These are phyloP conservation scores for Babyrousa celebensis DNA, from an alignment of 2,797 vertebrate species.

Conservation along the genomic window DNA sequence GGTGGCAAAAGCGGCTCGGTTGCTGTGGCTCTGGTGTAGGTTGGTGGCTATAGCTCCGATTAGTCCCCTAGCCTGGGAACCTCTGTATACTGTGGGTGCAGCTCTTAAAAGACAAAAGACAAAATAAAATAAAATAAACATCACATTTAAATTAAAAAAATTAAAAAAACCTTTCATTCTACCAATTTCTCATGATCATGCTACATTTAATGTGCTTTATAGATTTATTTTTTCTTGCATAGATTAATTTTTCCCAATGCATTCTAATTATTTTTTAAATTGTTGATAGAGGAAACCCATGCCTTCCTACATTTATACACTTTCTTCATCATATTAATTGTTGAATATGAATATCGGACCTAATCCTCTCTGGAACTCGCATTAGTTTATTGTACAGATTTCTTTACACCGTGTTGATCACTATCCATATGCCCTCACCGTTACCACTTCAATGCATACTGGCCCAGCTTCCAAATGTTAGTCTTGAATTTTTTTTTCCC, in stretches of 20 bases:
- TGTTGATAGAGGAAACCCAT: neutral
- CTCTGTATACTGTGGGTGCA: too few relatives aligned
- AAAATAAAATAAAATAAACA: neutral
- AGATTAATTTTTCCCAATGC: neutral
- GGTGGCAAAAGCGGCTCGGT: too few relatives aligned
- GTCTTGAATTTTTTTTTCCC: neutral
- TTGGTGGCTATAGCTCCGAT: too few relatives aligned
- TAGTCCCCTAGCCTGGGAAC: too few relatives aligned
- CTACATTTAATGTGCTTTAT: neutral
- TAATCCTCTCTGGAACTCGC: neutral
- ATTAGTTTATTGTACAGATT: neutral
- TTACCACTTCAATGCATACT: neutral
- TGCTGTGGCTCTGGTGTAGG: too few relatives aligned
- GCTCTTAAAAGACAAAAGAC: too few relatives aligned
- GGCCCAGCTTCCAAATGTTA: neutral
- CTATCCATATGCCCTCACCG: neutral
- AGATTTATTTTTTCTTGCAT: neutral
- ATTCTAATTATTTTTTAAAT: neutral
- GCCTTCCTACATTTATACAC: neutral
- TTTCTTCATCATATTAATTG: neutral
- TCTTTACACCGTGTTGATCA: neutral
- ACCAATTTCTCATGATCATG: neutral
- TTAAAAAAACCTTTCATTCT: neutral
- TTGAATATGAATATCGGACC: neutral
- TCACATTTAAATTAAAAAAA: neutral